Evolutionary conservation across 1,140 invertebrate genomes (phyloP).

Genomic region (Drosophila lacertosa): DNA sequence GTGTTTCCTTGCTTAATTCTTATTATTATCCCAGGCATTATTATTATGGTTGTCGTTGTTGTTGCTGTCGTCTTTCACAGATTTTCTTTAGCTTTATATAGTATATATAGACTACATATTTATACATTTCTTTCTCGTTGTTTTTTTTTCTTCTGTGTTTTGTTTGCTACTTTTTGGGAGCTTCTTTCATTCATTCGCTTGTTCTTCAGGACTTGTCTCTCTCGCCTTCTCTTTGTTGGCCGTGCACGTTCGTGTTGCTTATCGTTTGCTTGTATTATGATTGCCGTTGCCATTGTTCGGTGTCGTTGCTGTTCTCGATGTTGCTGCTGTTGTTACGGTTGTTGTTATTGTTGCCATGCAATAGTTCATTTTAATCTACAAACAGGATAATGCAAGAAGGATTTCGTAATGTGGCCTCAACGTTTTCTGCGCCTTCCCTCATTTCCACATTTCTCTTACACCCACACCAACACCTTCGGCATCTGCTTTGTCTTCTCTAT

Average conservation of each 20-base stretch:
- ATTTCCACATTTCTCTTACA: slow-evolving; percentile 19
- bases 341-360: slow-evolving; percentile 64
- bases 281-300: slow-evolving; percentile 75
- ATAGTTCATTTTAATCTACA: slow-evolving; percentile 83
- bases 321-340: slow-evolving; percentile 15
- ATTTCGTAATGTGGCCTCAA: slow-evolving; percentile 72
- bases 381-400: slow-evolving; percentile 80
- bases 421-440: slow-evolving; percentile 33
- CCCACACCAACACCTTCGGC: slow-evolving; percentile 34
- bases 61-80: slow-evolving; percentile 62
- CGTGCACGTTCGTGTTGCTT: slow-evolving; percentile 73
- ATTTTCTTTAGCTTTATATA: slow-evolving; percentile 49
- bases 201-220: slow-evolving; percentile 66
- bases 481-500: slow-evolving; percentile 64
- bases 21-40: slow-evolving; percentile 81
- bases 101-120: slow-evolving; percentile 17
- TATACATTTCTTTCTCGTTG: slow-evolving; percentile 13
- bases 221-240: slow-evolving; percentile 31
- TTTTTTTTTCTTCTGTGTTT: slow-evolving; percentile 10
- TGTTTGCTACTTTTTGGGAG: slow-evolving; percentile 3
- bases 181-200: slow-evolving; percentile 46
- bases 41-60: slow-evolving; percentile 61
- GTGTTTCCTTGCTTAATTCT: slow-evolving; percentile 83
- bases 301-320: slow-evolving; percentile 36
- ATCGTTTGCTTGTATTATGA: slow-evolving; percentile 80